Base-by-base conservation (phyloP, 2,888 invertebrate genomes). In the Callyntrura guangdongensis region DNA sequence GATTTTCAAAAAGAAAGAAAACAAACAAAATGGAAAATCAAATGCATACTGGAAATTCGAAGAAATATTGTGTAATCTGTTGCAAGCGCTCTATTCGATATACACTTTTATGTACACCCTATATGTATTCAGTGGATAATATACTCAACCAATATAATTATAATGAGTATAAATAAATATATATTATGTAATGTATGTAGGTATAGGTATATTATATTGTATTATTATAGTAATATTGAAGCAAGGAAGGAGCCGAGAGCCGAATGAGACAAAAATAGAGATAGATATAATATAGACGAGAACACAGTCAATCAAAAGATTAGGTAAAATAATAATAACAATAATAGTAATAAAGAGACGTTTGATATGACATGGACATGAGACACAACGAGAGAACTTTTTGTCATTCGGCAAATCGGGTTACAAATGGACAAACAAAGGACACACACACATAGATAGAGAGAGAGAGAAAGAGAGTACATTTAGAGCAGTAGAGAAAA, bases 181-280 rank as follows among this genome's bases (percentile, higher is more conserved):
- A 45, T 1, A 64, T 64, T 27, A 45, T 69, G 69, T 45, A 69
- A 69, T 69, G 49, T 74, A 45, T 69, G 69, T 45, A 61, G 9
- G 14, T 69, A 77, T 77, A 25, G 49, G 49, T 53, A 77, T 67
- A 67, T 72, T 36, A 22, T n/a, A 79, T 45, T 82, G 67, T 69
- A 84, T 86, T 61, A 88, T 83, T 79, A 91, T 89, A 92, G 92
- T 92, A 87, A 84, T 89, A 93, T 92, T 92, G 92, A 94, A 94
- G 93, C 93, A 94, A 93, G 94, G 93, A 93, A 93, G 93, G 94
- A 93, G 93, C 93, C 92, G 92, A 93, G 93, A 93, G 93, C 93
- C 92, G 92, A 93, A 92, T 91, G 91, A 93, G 88, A 91, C 83
- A 91, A 91, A 86, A 90, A 79, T 85, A 56, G 85, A 85, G 27